Evolutionary conservation across 2,888 invertebrate genomes (phyloP).

Genomic region (Andrena marginata): DNA sequence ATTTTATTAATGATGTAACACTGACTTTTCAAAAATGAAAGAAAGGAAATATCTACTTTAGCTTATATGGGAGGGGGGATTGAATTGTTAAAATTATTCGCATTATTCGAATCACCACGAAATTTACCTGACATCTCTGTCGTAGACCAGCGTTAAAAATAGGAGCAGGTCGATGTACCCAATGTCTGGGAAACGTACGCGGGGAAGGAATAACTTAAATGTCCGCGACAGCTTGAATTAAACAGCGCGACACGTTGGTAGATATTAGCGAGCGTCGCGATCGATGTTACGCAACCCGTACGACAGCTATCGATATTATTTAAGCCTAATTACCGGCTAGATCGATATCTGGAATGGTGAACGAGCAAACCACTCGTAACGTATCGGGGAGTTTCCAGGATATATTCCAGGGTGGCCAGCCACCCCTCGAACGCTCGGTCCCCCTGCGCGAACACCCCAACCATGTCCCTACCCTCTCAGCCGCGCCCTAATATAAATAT

Average conservation of each 20-base stretch:
- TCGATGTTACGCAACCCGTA: conserved; percentile 27
- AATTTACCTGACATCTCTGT: conserved; percentile 28
- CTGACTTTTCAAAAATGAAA: too few species aligned
- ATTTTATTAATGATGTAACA: too few species aligned
- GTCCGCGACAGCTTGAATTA: conserved; percentile 39
- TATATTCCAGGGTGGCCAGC: conserved; percentile 35
- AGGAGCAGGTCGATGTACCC: conserved; percentile 54
- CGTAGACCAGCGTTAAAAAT: conserved; percentile 39
- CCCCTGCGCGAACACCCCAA: conserved; percentile 69
- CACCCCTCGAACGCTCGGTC: conserved; percentile 70
- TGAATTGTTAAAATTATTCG: too few species aligned
- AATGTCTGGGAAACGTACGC: conserved; percentile 24
- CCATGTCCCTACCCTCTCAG: conserved; percentile 76
- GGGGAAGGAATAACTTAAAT: conserved; percentile 48
- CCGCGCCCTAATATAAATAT: conserved; percentile 85
- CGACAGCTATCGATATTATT: conserved; percentile 42
- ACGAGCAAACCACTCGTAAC: conserved; percentile 48
- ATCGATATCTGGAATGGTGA: conserved; percentile 60
- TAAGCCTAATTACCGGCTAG: conserved; percentile 43
- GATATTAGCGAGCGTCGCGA: conserved; percentile 18
- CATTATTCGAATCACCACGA: background rate
- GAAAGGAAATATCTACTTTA: too few species aligned
- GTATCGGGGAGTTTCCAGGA: conserved; percentile 61
- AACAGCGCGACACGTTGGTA: conserved; percentile 27
- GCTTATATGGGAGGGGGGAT: too few species aligned